Evolutionary conservation across 2,888 invertebrate genomes (phyloP), one percentile per base, ranked within the genome.

Genomic region (Deilephila elpenor): DNA sequence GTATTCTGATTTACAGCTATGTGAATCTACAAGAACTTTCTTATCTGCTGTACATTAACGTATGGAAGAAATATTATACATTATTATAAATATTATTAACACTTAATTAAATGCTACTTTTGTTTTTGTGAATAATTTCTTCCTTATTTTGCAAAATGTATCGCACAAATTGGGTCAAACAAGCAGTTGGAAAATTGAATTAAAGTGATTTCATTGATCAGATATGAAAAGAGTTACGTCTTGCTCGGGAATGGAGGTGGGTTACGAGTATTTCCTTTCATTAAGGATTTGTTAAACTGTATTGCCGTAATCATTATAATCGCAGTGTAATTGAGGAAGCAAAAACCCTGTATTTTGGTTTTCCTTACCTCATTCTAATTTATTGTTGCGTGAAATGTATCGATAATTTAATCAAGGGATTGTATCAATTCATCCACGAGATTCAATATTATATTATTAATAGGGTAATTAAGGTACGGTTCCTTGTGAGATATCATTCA

Each of bases 341-440:
- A 86, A 90, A 91, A 89, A 89, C 90, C 91, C 88, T 84, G 79
- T 86, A 85, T 84, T 88, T 85, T 83, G 82, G 83, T 85, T 85
- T 83, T 83, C 82, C 80, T 83, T 80, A 74, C 74, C 75, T 77
- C 61, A 74, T 53, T 53, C 17, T 4, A 7, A 53, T 61, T 20
- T 53, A 20, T 25, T 8, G 25, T 25, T 67, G n/a, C 44, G 14
- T 20, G 6, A 67, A 25, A 67, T 25, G 1, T 25, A 1, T 25
- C 25, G 25, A 25, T 25, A 25, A 25, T 25, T 25, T 25, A 25
- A 25, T 25, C n/a, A n/a, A n/a, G n/a, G n/a, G n/a, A n/a, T n/a
- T n/a, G n/a, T n/a, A n/a, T 25, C 1, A 20, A 64, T 44, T n/a
- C 19, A 62, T 19, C 5, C 56, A 56, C 6, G 56, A 5, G 3